Percentiles rank a stretch among this genome's conserved stretches.
phyloP scores from a whole-genome alignment of 1,140 invertebrate genomes.

The Idris sp. region DNA sequence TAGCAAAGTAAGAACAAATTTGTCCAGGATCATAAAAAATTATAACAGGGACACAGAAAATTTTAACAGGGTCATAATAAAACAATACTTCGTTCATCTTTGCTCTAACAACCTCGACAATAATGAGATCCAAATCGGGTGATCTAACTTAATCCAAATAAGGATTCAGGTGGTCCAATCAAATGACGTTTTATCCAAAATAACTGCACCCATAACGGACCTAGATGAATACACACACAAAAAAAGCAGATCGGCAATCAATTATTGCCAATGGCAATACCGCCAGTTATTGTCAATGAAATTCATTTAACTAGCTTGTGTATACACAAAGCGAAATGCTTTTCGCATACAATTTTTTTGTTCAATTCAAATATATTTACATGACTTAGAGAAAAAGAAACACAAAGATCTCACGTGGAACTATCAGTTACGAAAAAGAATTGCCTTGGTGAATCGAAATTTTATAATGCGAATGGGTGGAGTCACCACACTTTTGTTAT shows the following conservation, averaged over 20 bases:
- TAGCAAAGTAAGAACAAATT: too few relatives aligned
- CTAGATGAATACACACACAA: too few relatives aligned
- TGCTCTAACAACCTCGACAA: too few relatives aligned
- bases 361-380: slow-evolving; percentile 26
- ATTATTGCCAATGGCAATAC: too few relatives aligned
- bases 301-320: slow-evolving; percentile 32
- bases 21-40: too few relatives aligned
- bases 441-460: slow-evolving; percentile 62
- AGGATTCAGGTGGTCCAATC: slow-evolving; percentile 29
- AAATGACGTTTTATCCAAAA: slow-evolving; percentile 38
- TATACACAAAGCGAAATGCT: slow-evolving; percentile 11
- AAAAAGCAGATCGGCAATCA: slow-evolving; percentile 20
- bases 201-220: slow-evolving; percentile 42
- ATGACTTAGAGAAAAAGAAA: slow-evolving; percentile 50
- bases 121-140: slow-evolving; percentile 38
- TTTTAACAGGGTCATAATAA: too few relatives aligned
- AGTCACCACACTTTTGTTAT: slow-evolving; percentile 58
- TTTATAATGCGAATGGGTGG: slow-evolving; percentile 69
- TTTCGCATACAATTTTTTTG: slow-evolving; percentile 41
- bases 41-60: too few relatives aligned
- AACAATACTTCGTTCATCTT: too few relatives aligned
- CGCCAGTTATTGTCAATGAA: slow-evolving; percentile 31
- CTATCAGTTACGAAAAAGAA: slow-evolving; percentile 57
- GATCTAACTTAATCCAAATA: slow-evolving; percentile 28
- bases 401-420: slow-evolving; percentile 33